phyloP scores from a whole-genome alignment of 2,113 vertebrate genomes.

The Fregata magnificens region DNA sequence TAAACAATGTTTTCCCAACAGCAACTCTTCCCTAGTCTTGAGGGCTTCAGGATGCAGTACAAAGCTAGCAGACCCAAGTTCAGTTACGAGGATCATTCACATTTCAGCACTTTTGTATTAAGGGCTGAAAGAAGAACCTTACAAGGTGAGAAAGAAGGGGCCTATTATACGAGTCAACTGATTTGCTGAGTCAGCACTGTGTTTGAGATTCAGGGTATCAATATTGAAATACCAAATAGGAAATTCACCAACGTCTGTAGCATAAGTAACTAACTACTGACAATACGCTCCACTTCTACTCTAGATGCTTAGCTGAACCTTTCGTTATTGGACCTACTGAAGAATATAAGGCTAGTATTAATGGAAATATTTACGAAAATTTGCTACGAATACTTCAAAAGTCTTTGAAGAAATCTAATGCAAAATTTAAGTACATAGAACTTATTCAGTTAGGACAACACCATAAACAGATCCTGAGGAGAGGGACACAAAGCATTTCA shows the following conservation, averaged over 20 bases:
- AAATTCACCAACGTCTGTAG: not conserved
- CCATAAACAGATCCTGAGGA: not conserved
- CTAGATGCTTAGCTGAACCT: not conserved
- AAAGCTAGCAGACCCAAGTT: not conserved
- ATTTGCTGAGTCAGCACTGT: not conserved
- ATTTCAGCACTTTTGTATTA: not conserved
- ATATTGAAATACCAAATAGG: not conserved
- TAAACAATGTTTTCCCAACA: not conserved
- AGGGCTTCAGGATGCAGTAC: not conserved
- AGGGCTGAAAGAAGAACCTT: not conserved
- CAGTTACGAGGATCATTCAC: not conserved
- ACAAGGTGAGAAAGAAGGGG: not conserved
- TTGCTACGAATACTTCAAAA: not conserved
- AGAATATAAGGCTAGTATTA: not conserved
- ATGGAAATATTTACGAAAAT: not conserved
- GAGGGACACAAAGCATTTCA: not conserved
- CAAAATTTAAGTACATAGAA: not conserved
- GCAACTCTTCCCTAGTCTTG: not conserved
- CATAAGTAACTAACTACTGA: not conserved
- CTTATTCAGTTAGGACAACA: not conserved
- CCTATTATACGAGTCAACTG: not conserved
- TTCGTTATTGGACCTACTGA: not conserved
- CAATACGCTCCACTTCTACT: not conserved
- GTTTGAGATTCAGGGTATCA: not conserved
- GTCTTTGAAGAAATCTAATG: not conserved